Base-by-base conservation (phyloP, 2,797 vertebrate genomes). In the Rhinatrema bivittatum region DNA sequence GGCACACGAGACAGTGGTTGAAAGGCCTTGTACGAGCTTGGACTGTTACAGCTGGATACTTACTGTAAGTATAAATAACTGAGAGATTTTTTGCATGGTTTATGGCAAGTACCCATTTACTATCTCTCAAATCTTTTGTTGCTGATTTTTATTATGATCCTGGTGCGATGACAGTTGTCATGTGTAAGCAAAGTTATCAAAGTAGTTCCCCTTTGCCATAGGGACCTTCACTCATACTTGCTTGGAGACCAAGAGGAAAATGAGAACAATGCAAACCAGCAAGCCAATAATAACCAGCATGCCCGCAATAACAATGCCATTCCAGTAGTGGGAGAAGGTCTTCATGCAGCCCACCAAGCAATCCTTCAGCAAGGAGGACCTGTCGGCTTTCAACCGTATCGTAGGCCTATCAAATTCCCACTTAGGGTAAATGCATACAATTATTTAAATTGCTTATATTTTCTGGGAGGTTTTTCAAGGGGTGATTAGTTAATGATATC, bases 341-440 rank as follows among this genome's bases (percentile, higher is more conserved):
- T 99, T 34, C 95, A 99, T 24, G 95, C 95, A 7, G 96, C 94
- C 32, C 96, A 99, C 64, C 95, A 99, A 78, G 96, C 96, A 79
- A 99, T 98, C 60, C 82, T 99, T 36, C 96, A 98, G 36, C 96
- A 99, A 63, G 96, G 95, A 19, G 96, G 94, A 5, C 95, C 95
- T 20, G 90, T 98, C 13, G 96, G 95, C 54, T 99, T 98, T 72
- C 96, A 99, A 77, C 96, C 96, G 37, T 99, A 99, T 65, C 92
- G 87, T 24, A 86, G 91, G 49, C 95, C 96, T 50, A 79, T 92
- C 39, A 85, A 91, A 56, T 99, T 99, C 65, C 89, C 94, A 1
- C 85, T 98, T 68, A 89, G 95, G 87, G 94, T 98, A 76, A 56
- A 76, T 55, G 19, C n/a, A n/a, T n/a, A n/a, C n/a, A n/a, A n/a